Conservation (phyloP, 2,797 vertebrate genomes). For the Salarias fasciatus region DNA sequence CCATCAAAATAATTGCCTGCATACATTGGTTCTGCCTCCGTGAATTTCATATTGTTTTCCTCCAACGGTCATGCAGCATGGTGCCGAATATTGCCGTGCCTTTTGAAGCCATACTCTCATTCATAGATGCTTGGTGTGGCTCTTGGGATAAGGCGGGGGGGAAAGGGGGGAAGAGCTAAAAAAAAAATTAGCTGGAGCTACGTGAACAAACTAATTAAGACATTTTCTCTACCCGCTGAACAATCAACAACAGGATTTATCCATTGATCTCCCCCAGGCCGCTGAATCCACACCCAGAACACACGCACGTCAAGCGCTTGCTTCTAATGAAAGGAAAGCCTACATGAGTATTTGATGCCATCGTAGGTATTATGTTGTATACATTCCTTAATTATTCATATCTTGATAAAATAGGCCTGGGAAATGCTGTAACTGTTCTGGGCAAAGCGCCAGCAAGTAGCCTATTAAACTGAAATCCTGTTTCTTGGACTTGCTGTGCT, state of each 20-base stretch:
- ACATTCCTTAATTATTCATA: constrained; percentile 35
- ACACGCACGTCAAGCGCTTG: constrained; percentile 59
- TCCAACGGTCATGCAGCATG: constrained; percentile 46
- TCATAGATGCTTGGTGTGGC: constrained; percentile 38
- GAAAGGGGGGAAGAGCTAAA: constrained; percentile 27
- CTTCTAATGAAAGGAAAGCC: constrained; percentile 44
- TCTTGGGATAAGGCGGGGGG: constrained; percentile 31
- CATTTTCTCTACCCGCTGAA: constrained; percentile 66
- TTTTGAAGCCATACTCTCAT: constrained; percentile 45
- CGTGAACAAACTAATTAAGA: constrained; percentile 70
- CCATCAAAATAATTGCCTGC: constrained; percentile 73
- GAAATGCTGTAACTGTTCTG: constrained; percentile 29
- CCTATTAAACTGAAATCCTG: constrained; percentile 35
- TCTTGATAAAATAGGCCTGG: constrained; percentile 28
- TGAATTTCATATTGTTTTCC: constrained; percentile 76
- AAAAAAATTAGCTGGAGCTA: constrained; percentile 34
- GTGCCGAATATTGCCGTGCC: constrained; percentile 37
- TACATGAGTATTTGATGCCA: constrained; percentile 20
- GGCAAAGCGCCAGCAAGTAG: constrained; percentile 14
- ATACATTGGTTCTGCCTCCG: constrained; percentile 75
- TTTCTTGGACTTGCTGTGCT: constrained; percentile 15
- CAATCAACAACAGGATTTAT: constrained; percentile 69
- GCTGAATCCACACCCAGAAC: constrained; percentile 28
- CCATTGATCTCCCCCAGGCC: constrained; percentile 56
- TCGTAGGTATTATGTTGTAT: constrained; percentile 27